Percentiles rank a stretch among this genome's conserved stretches.
These are phyloP conservation scores for Pasiphila rectangulata DNA, from an alignment of 2,888 invertebrate species.

Conservation along the genomic window DNA sequence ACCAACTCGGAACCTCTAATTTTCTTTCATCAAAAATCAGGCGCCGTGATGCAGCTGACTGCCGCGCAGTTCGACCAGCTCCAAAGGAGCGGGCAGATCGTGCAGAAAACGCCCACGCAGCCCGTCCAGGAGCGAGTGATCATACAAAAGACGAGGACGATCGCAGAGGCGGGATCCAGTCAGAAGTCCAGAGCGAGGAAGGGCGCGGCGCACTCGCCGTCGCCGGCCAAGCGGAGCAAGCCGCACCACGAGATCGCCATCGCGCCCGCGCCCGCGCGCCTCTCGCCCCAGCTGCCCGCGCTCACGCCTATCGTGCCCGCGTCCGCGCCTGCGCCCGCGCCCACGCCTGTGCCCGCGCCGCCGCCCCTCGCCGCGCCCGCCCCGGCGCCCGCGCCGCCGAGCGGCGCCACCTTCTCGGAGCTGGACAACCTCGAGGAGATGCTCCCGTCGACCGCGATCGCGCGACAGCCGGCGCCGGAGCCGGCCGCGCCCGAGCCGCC, in stretches of 20 bases:
- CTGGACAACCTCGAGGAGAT: slow-evolving; percentile 73
- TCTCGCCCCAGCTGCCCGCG: slow-evolving; percentile 32
- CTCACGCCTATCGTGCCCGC: slow-evolving; percentile 39
- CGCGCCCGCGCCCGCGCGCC: slow-evolving; percentile 25
- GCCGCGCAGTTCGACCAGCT: slow-evolving; percentile 76
- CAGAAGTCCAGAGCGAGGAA: slow-evolving; percentile 57
- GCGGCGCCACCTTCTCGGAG: slow-evolving; percentile 47
- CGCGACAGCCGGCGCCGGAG: slow-evolving; percentile 50
- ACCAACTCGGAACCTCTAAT: slow-evolving; percentile 64
- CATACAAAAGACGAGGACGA: slow-evolving; percentile 58
- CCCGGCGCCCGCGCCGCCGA: slow-evolving; percentile 34
- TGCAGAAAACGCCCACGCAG: slow-evolving; percentile 53
- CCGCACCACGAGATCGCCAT: slow-evolving; percentile 59
- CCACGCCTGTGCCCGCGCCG: slow-evolving; percentile 33
- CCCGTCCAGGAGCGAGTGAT: slow-evolving; percentile 53
- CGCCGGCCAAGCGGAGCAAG: slow-evolving; percentile 58
- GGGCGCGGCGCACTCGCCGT: slow-evolving; percentile 47
- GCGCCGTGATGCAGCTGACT: slow-evolving; percentile 72
- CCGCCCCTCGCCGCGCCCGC: slow-evolving; percentile 14
- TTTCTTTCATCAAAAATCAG: slow-evolving; percentile 73
- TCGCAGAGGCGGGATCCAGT: slow-evolving; percentile 42
- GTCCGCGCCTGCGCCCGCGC: slow-evolving; percentile 34
- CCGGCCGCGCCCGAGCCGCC: slow-evolving; percentile 35
- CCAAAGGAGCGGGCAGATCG: slow-evolving; percentile 71
- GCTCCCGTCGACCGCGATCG: slow-evolving; percentile 71